These are phyloP conservation scores for Oligia latruncula DNA, from an alignment of 2,888 invertebrate genomes.

Conservation along the genomic window DNA sequence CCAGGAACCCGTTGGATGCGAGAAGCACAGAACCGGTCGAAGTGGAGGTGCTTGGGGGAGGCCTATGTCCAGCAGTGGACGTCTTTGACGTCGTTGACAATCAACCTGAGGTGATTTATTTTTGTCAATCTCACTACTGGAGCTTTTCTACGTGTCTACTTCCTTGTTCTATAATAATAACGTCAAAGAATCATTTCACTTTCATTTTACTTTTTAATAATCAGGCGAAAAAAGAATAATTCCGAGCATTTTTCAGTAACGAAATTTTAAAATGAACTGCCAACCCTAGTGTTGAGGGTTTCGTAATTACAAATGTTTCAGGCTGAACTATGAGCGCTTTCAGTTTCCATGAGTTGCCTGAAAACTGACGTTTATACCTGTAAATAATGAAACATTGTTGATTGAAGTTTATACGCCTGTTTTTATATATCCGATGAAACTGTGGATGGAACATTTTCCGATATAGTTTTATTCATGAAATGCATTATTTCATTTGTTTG, in stretches of 20 bases:
- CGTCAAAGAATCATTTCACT: background rate
- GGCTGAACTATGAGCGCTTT: conserved; percentile 66
- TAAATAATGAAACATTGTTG: conserved; percentile 69
- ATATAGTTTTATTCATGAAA: conserved; percentile 54
- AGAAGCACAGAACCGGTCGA: too few species aligned
- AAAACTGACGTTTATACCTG: conserved; percentile 64
- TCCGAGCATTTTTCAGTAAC: background rate
- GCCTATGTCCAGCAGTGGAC: too few species aligned
- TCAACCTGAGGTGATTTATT: background rate
- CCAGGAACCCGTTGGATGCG: too few species aligned
- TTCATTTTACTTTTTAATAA: background rate
- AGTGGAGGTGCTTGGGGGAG: too few species aligned
- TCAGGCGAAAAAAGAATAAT: too few species aligned
- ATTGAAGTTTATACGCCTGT: conserved; percentile 57
- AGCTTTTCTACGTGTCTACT: background rate
- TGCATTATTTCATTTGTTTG: conserved; percentile 42
- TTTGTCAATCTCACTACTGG: background rate
- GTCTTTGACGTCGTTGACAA: background rate
- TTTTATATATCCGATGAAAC: conserved; percentile 51
- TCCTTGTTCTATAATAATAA: background rate
- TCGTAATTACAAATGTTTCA: conserved; percentile 72
- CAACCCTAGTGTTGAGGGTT: conserved; percentile 53
- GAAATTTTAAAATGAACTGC: background rate
- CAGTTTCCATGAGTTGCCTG: conserved; percentile 64
- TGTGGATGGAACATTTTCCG: conserved; percentile 28